phyloP scores from a whole-genome alignment of 2,113 vertebrate species.

The Bos indicus region DNA sequence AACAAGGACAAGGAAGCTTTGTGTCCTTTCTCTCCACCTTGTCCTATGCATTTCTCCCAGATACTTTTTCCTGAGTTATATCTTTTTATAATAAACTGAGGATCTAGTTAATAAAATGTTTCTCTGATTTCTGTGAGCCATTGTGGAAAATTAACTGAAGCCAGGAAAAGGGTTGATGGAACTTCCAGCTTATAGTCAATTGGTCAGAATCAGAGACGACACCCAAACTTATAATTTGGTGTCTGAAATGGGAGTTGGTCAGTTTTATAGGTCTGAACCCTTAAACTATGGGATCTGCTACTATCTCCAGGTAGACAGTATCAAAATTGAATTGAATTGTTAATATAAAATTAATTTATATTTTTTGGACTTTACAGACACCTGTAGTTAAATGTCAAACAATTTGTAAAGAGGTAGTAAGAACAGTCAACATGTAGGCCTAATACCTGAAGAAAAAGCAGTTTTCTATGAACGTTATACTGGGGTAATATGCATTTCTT shows the following conservation, averaged over 20 bases:
- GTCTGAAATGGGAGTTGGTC: background rate
- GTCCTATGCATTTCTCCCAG: background rate
- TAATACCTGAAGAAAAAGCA: slow-evolving; percentile 65
- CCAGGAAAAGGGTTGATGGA: background rate
- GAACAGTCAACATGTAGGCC: background rate
- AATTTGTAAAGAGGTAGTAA: slow-evolving; percentile 29
- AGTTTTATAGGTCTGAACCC: background rate
- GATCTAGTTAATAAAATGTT: background rate
- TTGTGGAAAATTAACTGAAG: background rate
- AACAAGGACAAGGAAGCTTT: background rate
- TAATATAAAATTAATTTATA: background rate
- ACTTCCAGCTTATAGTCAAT: background rate
- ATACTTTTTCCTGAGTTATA: background rate
- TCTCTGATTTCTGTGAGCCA: background rate
- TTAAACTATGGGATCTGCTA: background rate
- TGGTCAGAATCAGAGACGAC: background rate
- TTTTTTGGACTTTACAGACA: background rate
- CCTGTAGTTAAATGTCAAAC: background rate
- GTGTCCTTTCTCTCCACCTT: background rate
- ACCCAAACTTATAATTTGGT: background rate
- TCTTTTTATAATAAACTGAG: background rate
- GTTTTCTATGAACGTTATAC: slow-evolving; percentile 51
- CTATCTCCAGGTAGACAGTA: background rate
- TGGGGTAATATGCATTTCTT: background rate
- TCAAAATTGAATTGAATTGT: background rate